Base-by-base conservation (phyloP, 2,113 vertebrate genomes). In the Vireo altiloquus region DNA sequence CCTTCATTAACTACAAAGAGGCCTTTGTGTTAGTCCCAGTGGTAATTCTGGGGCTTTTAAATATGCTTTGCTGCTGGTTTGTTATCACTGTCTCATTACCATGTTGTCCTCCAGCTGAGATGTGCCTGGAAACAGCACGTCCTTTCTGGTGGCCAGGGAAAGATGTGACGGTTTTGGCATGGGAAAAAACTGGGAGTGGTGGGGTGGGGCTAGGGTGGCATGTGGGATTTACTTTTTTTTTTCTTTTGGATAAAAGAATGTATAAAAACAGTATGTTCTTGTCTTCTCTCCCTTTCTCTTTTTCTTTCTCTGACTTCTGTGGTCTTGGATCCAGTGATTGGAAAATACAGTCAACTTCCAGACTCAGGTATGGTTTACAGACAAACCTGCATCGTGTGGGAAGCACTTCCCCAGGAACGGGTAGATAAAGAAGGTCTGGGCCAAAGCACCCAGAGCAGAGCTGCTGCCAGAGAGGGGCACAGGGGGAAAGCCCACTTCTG, bases 321-420 rank as follows among this genome's bases (percentile, higher is more conserved):
- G 96, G 35, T 64, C 56, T 24, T n/a, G 92, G 59, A 96, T 92
- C 66, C 97, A 99, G 99, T 99, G 96, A 99, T 99, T 9, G 99
- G 99, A 80, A 99, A 99, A 91, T 99, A 99, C 97, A 99, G 98
- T 98, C 98, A 99, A 69, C 99, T 98, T 77, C 98, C 99, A 90
- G 99, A 99, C 95, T 98, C 98, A 98, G 99, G 99, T 99, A 98
- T 37, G 77, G 15, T 76, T 75, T 83, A 30, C 54, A 57, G 35
- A 60, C 1, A 2, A 21, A 23, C 18, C 61, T 46, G 25, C 11
- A 1, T 44, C 13, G 0, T 5, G 20, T 21, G 14, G 18, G 60
- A 46, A 53, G 24, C 12, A 2, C 7, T 70, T 7, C 25, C 11
- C 3, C 0, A 6, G 57, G 19, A 72, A 19, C 0, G 0, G 11